Evolutionary conservation across 2,797 vertebrate species (phyloP), one percentile per base, ranked within the genome.

Genomic region (Hydrolagus colliei): DNA sequence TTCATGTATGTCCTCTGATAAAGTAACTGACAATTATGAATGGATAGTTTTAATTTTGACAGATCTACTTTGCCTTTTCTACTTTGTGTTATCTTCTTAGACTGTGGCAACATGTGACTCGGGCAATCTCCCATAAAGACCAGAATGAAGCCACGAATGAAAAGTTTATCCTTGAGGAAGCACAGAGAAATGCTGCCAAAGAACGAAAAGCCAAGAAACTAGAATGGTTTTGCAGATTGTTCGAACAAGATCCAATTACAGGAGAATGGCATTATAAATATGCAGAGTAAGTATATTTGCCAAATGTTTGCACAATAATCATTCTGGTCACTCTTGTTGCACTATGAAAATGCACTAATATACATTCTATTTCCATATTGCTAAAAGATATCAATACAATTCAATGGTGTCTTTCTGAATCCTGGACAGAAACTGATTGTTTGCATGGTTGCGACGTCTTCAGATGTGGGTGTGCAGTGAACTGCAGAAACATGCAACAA

Each of bases 251-350:
- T 90, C 87, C 94, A 7, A 67, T 96, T 88, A 96, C 94, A 0
- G 97, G 96, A 90, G 97, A 98, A 90, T 99, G 98, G 98, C 96
- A 97, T 90, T 99, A 99, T 88, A 94, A 92, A 94, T 99, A 96
- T 75, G 95, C 98, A 0, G 97, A 99, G 97, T 99, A 91, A 97
- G 96, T 95, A 52, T 52, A 52, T 52, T 32, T 27, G 86, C 74
- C 16, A 85, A 67, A 67, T 7, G 20, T 52, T 52, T 0, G 41
- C 41, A 52, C 1, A 3, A 52, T 52, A 52, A 52, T 52, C 41
- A 52, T 52, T 52, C 41, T 52, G 41, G 3, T 67, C 35, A 32
- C 32, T n/a, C 9, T 41, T 27, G n/a, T 67, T 71, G 10, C 71
- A 8, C 32, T 18, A 9, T 68, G 16, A 18, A 82, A 35, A 20